Evolutionary conservation across 2,797 vertebrate species (phyloP), one percentile per base, ranked within the genome.

Genomic region (Argentina silus): DNA sequence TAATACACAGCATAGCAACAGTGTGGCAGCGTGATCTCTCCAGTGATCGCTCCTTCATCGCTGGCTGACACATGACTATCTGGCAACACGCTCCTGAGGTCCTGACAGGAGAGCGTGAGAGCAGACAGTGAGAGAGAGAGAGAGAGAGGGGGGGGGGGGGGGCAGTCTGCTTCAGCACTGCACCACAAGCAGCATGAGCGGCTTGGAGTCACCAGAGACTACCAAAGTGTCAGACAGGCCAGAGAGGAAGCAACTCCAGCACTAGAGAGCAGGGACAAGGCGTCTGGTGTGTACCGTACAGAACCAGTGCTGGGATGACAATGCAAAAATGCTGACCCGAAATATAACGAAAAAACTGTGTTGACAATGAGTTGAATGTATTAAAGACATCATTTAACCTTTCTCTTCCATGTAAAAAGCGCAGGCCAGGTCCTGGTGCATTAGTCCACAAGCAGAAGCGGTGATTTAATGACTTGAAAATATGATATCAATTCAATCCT

Each of bases 1-100:
- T 93, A 74, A 91, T 89, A 85, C 68, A 42, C 76, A 66, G 75
- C 70, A 74, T 43, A 81, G 86, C 83, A 87, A 88, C 86, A 87
- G 84, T 72, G 73, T 78, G 75, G 69, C 75, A 1, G 69, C 10
- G 19, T 64, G 50, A 76, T 74, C 51, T 74, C 21, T 8, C 47
- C 81, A 75, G 43, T 15, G 66, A 50, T 21, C 42, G 23, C 45
- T 57, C 57, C 56, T 17, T n/a, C 45, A 50, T 60, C 72, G 11
- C 43, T 7, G 44, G 14, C 42, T 9, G 14, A 48, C 69, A 48
- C 59, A 48, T 50, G 47, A 50, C 59, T 3, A 42, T 51, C 42
- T 60, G 19, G 62, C 62, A 44, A 15, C 60, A 7, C 11, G 7
- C 66, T 53, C 7, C 23, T 53, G 21, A 27, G 21, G 61, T 9